A percentile compares a stretch with the other conserved stretches of the same genome.
Conservation (phyloP, 2,113 vertebrate species). For the Tetrao urogallus region DNA sequence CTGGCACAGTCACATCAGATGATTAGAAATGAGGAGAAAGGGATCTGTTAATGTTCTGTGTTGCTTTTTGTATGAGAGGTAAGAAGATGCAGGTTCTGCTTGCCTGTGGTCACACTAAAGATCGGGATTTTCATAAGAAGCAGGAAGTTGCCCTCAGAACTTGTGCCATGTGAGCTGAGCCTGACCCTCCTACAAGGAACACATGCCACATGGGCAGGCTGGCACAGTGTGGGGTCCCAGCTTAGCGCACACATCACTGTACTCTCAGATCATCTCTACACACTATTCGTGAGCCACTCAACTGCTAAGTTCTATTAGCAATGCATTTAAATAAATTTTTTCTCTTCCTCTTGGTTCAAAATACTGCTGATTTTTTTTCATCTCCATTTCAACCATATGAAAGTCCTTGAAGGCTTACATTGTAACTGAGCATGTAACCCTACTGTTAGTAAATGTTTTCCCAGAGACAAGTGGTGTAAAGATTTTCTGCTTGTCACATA, state of each 20-base stretch:
- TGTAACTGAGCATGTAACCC: not conserved
- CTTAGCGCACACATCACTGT: not conserved
- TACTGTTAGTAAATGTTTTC: not conserved
- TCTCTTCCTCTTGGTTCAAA: not conserved
- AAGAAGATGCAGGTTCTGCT: not conserved
- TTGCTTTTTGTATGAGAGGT: not conserved
- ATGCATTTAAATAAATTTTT: not conserved
- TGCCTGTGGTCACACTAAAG: not conserved
- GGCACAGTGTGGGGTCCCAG: not conserved
- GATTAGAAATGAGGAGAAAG: not conserved
- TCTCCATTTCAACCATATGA: not conserved
- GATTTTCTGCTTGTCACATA: not conserved
- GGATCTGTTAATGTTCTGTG: not conserved
- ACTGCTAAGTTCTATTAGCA: constrained; percentile 8
- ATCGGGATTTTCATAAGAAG: not conserved
- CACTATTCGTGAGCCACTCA: not conserved
- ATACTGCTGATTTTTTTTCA: not conserved
- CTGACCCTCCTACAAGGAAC: not conserved
- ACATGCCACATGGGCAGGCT: fast-evolving
- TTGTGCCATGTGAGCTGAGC: not conserved
- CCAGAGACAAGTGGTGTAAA: not conserved
- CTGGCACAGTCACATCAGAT: not conserved
- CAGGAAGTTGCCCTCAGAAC: not conserved
- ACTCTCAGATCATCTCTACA: not conserved
- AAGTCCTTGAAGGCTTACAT: not conserved